These are phyloP conservation scores for Sminthopsis crassicaudata DNA, from an alignment of 2,113 vertebrate genomes.

Conservation along the genomic window DNA sequence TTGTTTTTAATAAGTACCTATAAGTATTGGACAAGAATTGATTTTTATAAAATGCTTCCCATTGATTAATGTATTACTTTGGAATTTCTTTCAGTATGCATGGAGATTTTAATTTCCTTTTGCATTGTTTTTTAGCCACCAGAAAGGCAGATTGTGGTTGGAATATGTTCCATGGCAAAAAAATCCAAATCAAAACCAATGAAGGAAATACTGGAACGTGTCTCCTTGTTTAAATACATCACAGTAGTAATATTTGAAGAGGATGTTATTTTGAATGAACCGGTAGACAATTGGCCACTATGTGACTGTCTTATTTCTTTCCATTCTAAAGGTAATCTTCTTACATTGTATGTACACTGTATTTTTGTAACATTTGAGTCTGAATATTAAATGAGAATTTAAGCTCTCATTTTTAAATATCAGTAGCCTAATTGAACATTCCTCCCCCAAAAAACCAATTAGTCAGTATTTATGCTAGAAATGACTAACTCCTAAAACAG, in stretches of 20 bases:
- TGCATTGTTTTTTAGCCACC: conserved; percentile 86
- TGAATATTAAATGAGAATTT: neutral
- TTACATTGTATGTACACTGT: neutral
- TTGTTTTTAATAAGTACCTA: neutral
- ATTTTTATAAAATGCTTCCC: conserved; percentile 26
- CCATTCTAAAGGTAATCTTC: conserved; percentile 91
- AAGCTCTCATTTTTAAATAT: neutral
- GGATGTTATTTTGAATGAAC: conserved; percentile 91
- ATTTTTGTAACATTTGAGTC: neutral
- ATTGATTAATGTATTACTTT: conserved; percentile 45
- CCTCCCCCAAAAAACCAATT: neutral
- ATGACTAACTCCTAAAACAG: neutral
- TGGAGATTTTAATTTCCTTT: conserved; percentile 36
- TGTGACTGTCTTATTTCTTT: conserved; percentile 96
- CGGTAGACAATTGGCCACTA: conserved; percentile 92
- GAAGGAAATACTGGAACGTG: conserved; percentile 94
- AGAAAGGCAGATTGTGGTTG: conserved; percentile 92
- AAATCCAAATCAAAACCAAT: conserved; percentile 95
- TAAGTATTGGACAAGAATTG: neutral
- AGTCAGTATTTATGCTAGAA: neutral
- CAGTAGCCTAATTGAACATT: neutral
- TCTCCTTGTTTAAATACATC: conserved; percentile 94
- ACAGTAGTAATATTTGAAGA: conserved; percentile 93
- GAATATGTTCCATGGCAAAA: conserved; percentile 95
- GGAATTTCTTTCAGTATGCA: conserved; percentile 28